A percentile compares a stretch with the other conserved stretches of the same genome.
phyloP scores from a whole-genome alignment of 2,797 vertebrate species.

The Sus cebifrons region DNA sequence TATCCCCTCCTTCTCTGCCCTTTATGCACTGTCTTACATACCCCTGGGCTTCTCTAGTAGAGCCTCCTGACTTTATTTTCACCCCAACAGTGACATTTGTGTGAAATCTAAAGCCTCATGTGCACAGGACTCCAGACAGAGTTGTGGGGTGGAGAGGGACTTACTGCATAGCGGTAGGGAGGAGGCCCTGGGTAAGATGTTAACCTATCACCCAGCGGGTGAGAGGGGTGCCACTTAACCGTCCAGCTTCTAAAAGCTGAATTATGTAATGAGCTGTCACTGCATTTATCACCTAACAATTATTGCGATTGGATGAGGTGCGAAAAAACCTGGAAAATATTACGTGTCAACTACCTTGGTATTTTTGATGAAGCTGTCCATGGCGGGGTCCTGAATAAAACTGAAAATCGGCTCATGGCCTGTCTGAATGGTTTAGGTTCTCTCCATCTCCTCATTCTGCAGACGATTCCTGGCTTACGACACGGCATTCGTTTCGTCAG shows the following conservation, averaged over 20 bases:
- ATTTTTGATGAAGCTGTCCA: slow-evolving; percentile 28
- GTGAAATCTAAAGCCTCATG: slow-evolving; percentile 14
- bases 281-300: slow-evolving; percentile 64
- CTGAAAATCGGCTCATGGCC: not conserved
- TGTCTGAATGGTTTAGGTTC: slow-evolving; percentile 33
- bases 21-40: not conserved
- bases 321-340: slow-evolving; percentile 72
- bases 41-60: not conserved
- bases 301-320: slow-evolving; percentile 34
- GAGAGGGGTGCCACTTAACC: not conserved
- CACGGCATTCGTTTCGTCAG: slow-evolving; percentile 4
- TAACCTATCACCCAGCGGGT: slow-evolving; percentile 18
- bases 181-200: not conserved
- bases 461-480: not conserved
- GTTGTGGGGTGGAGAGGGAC: not conserved
- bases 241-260: slow-evolving; percentile 44
- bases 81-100: not conserved
- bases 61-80: slow-evolving; percentile 1
- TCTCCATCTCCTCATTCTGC: not conserved
- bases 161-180: not conserved
- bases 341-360: not conserved
- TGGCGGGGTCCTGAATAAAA: not conserved
- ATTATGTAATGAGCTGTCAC: slow-evolving; percentile 62
- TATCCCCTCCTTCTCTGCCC: not conserved
- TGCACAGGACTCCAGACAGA: slow-evolving; percentile 5